Evolutionary conservation across 2,113 vertebrate species (phyloP), one percentile per base, ranked within the genome.

Genomic region (Psittacus erithacus): DNA sequence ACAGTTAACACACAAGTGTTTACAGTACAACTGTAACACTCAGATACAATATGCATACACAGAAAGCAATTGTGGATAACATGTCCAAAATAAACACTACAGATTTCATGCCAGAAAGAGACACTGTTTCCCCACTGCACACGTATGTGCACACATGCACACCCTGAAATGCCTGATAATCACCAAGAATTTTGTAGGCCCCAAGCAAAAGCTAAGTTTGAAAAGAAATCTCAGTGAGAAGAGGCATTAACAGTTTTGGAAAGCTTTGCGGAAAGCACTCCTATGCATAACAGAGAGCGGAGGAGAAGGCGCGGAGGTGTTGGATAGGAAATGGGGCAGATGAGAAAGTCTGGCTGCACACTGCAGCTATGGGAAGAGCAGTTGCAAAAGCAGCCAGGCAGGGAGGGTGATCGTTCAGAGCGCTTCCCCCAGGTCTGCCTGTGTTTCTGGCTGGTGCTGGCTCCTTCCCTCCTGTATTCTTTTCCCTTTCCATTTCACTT

Each of bases 141-240:
- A 39, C 15, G 0, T 17, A 9, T 29, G 39, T 1, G 1, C 18
- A 52, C 31, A 31, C 2, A 11, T 0, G 1, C 2, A 7, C 14
- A 22, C 2, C 3, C 41, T 17, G 12, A 69, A 38, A 38, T 4
- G 3, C 35, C 29, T 46, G 35, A 90, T 24, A 33, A 68, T 33
- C 44, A 70, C 38, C 14, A 70, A 49, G 38, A 80, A 53, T 73
- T 69, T 52, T 60, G 17, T 19, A 16, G 14, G 55, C 7, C 46
- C 18, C 29, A 57, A 60, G 35, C 6, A 76, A 86, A 75, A 86
- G 20, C 6, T 9, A 25, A 50, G 11, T 57, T 80, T 38, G 68
- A 76, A 41, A 35, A 76, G 57, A 64, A 79, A 75, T 43, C 28
- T n/a, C 38, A 79, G 43, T 25, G 17, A 82, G 47, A 38, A 88